Base-by-base conservation (phyloP, 1,140 invertebrate genomes). In the Lerema accius region DNA sequence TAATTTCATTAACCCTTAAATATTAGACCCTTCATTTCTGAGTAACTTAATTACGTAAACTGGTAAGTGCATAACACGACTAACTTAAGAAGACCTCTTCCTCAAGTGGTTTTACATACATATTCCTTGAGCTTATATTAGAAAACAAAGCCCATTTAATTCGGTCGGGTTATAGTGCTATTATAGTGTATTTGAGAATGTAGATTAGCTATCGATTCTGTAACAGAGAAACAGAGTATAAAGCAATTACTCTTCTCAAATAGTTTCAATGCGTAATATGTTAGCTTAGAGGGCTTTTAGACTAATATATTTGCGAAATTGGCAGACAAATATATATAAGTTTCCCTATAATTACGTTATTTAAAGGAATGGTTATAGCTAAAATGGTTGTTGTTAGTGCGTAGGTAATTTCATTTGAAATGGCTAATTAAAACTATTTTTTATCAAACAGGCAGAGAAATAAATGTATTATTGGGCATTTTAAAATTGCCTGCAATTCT, bases 31-130 rank as follows among this genome's bases (percentile, higher is more conserved):
- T 84, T 86, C 81, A 86, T 78, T 86, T 79, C 74, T 69, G 59
- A 69, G 65, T 86, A 86, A 89, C 78, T 80, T 76, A 79, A 89
- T 89, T 89, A 86, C 81, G 76, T 78, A 82, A 83, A 80, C 80
- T 76, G 63, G 73, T 75, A 68, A 80, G 76, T 73, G 69, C 65
- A 62, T 51, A 64, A 74, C 64, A 53, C 26, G 39, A 35, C 81
- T 80, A 83, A 15, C 50, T 10, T 78, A 72, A 51, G 26, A 6
- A 65, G 81, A 78, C 3, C 78, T 42, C 10, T 63, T 19, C 32
- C 19, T 40, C 49, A 60, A 62, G 62, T 64, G 19, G 55, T 15
- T 45, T 35, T 45, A 7, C n/a, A 11, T 39, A 45, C 19, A 43
- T 16, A 13, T 15, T 37, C 19, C 32, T 26, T 16, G 37, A 56